Percentiles rank a stretch among this genome's conserved stretches.
Conservation (phyloP, 2,113 vertebrate species). For the Paraplagusia blochii region DNA sequence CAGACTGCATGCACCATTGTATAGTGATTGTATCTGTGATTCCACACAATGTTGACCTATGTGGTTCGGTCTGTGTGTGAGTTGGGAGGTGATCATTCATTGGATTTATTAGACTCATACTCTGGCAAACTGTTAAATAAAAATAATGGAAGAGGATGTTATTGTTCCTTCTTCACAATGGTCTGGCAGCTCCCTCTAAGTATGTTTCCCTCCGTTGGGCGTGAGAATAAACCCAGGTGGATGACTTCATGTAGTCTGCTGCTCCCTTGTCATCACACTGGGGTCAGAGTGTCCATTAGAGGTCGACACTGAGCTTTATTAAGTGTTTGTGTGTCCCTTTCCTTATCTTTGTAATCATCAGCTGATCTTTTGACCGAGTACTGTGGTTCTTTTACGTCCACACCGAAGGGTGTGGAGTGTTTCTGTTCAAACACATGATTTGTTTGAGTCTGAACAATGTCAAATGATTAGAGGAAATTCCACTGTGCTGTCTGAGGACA, state of each 20-base stretch:
- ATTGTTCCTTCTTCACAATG: background rate
- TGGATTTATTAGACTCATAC: no score
- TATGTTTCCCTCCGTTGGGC: background rate
- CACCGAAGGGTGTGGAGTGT: slow-evolving; percentile 44
- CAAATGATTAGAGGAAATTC: slow-evolving; percentile 54
- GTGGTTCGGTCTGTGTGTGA: no score
- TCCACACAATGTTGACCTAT: no score
- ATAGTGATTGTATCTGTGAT: background rate
- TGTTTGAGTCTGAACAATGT: slow-evolving; percentile 50
- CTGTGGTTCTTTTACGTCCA: slow-evolving; percentile 47
- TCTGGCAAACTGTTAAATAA: background rate
- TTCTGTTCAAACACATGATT: slow-evolving; percentile 33
- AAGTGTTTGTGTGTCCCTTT: background rate
- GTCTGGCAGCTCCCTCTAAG: background rate
- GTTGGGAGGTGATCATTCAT: background rate
- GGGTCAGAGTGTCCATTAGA: background rate
- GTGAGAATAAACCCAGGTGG: background rate
- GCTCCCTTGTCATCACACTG: background rate
- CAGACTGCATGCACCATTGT: background rate
- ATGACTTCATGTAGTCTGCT: background rate
- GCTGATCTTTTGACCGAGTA: slow-evolving; percentile 46
- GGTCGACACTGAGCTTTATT: background rate
- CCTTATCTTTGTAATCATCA: slow-evolving; percentile 12
- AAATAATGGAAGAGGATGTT: background rate
- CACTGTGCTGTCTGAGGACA: slow-evolving; percentile 41